These are phyloP conservation scores for Xylota sylvarum DNA, from an alignment of 2,888 invertebrate species.

Conservation along the genomic window DNA sequence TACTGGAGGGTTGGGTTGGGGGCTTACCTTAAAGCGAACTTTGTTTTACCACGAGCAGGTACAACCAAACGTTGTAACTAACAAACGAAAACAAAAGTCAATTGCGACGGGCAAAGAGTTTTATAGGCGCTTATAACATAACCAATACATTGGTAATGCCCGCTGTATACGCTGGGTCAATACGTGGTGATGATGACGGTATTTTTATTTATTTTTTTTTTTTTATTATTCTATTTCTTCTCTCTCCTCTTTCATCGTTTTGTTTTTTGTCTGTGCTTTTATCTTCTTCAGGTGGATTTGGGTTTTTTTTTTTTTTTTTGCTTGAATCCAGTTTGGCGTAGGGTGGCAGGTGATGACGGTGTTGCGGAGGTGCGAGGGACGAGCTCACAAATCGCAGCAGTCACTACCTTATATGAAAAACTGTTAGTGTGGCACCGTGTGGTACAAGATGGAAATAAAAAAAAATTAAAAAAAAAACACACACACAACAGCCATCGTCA, in stretches of 20 bases:
- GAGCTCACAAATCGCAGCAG: constrained; percentile 55
- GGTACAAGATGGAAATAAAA: constrained; percentile 51
- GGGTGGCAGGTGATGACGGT: constrained; percentile 54
- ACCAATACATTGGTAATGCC: constrained; percentile 74
- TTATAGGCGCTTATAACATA: constrained; percentile 85
- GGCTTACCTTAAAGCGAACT: constrained; percentile 72
- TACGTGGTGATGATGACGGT: constrained; percentile 68
- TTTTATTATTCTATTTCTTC: constrained; percentile 30
- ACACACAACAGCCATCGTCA: constrained; percentile 34
- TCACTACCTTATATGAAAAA: constrained; percentile 61
- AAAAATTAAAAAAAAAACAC: constrained; percentile 26
- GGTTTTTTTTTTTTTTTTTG: constrained; percentile 26
- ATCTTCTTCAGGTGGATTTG: constrained; percentile 70
- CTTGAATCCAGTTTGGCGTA: constrained; percentile 68
- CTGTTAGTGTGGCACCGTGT: constrained; percentile 66
- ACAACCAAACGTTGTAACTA: constrained; percentile 83
- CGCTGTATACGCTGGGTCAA: constrained; percentile 70
- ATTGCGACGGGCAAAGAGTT: constrained; percentile 85
- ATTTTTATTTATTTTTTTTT: constrained; percentile 33
- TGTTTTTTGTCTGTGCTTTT: constrained; percentile 16
- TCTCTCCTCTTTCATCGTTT: constrained; percentile 61
- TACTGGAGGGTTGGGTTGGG: neutral
- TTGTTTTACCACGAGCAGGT: constrained; percentile 75
- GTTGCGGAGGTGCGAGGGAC: constrained; percentile 27
- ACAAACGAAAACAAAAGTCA: constrained; percentile 85